Percentiles rank a stretch among this genome's conserved stretches.
These are phyloP conservation scores for Lycocorax pyrrhopterus DNA, from an alignment of 2,113 vertebrate species.

Conservation along the genomic window DNA sequence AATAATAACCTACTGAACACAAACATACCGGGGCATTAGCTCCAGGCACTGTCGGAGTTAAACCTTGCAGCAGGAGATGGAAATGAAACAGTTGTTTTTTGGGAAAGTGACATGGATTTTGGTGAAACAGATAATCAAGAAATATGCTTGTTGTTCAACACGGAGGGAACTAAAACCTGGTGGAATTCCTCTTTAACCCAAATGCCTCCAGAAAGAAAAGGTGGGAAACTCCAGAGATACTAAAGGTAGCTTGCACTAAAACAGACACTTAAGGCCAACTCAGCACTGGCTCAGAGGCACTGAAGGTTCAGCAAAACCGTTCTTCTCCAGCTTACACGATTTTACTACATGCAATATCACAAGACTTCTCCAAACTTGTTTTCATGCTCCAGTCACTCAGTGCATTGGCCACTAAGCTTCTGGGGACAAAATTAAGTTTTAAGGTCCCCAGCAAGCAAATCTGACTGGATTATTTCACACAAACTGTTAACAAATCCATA, in stretches of 20 bases:
- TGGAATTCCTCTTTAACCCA: background rate
- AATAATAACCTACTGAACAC: constrained; percentile 56
- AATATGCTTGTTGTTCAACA: background rate
- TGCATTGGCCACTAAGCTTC: background rate
- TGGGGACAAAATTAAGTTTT: background rate
- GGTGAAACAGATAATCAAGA: constrained; percentile 10
- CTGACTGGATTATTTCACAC: background rate
- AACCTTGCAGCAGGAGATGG: constrained; percentile 38
- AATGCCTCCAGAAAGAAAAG: background rate
- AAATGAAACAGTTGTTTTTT: background rate
- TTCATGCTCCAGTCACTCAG: background rate
- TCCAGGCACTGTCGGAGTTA: background rate
- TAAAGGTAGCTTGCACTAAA: background rate
- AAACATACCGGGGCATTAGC: constrained; percentile 38
- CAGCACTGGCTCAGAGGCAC: background rate
- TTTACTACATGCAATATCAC: background rate
- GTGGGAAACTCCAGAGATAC: background rate
- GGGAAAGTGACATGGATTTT: background rate
- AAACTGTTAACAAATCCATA: background rate
- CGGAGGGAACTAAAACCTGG: background rate
- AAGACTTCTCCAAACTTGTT: background rate
- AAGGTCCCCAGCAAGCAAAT: background rate
- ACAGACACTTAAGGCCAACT: background rate
- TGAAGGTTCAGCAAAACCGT: background rate
- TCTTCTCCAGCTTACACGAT: background rate